phyloP scores from a whole-genome alignment of 30 jellyfish, hydroid and myxozoan genomes.

The Aurelia sp. region DNA sequence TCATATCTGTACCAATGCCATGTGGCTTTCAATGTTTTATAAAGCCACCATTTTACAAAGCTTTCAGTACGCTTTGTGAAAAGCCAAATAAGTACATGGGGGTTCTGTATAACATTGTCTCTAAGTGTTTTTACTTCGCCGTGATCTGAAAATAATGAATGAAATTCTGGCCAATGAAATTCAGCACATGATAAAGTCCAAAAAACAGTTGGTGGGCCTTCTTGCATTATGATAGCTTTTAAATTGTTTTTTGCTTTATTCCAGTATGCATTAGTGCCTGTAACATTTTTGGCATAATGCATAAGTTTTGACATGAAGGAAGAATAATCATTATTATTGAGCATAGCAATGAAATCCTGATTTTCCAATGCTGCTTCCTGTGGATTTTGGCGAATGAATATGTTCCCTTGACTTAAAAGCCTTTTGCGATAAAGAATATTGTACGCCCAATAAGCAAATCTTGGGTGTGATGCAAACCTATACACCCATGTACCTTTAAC shows the following conservation, averaged over 20 bases:
- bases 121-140: background rate
- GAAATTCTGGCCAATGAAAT: background rate
- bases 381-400: slow-evolving; percentile 10
- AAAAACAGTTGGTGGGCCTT: slow-evolving; percentile 23
- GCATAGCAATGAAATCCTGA: slow-evolving; percentile 24
- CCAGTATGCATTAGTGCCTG: slow-evolving; percentile 49
- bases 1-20: slow-evolving; percentile 52
- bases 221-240: slow-evolving; percentile 17
- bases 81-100: slow-evolving; percentile 27
- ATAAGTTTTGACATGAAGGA: slow-evolving; percentile 2
- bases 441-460: slow-evolving; percentile 3
- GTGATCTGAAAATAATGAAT: background rate
- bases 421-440: background rate
- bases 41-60: background rate
- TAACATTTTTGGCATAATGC: background rate
- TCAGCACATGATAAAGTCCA: slow-evolving; percentile 30
- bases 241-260: slow-evolving; percentile 14
- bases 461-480: slow-evolving; percentile 15
- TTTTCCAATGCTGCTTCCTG: background rate
- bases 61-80: slow-evolving; percentile 25
- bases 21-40: background rate
- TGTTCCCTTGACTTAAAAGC: background rate
- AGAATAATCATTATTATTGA: background rate
- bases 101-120: background rate
- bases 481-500: background rate